phyloP scores from a whole-genome alignment of 2,113 vertebrate genomes.

The Mohoua ochrocephala region DNA sequence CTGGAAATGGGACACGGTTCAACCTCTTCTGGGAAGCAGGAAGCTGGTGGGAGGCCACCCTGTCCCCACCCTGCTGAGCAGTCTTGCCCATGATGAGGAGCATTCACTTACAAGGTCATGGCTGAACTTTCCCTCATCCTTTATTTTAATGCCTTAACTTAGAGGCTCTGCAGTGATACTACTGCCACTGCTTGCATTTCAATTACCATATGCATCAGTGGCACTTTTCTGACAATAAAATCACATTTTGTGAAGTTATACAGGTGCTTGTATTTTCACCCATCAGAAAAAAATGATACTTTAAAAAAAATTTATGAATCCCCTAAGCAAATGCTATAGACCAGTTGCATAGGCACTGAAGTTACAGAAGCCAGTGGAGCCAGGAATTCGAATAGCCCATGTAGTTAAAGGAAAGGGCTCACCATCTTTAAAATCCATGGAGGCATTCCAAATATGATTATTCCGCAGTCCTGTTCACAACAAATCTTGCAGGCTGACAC shows the following conservation, averaged over 20 bases:
- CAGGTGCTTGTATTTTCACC: background rate
- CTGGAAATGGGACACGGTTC: background rate
- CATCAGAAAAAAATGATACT: background rate
- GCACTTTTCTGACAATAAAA: background rate
- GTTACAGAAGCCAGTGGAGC: background rate
- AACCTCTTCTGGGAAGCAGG: background rate
- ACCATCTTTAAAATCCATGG: background rate
- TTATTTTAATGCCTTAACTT: background rate
- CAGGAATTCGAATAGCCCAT: background rate
- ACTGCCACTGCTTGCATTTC: background rate
- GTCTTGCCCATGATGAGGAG: background rate
- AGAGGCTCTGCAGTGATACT: background rate
- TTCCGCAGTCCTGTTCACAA: background rate
- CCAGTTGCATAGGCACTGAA: background rate
- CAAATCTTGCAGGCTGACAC: background rate
- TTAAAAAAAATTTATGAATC: background rate
- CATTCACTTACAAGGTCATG: background rate
- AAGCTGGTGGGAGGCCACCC: background rate
- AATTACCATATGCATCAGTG: background rate
- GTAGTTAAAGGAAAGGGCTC: background rate
- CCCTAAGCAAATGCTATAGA: background rate
- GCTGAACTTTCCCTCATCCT: background rate
- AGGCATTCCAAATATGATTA: background rate
- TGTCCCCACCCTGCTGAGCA: background rate
- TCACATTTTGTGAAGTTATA: background rate